Evolutionary conservation across 2,797 vertebrate species (phyloP).

Genomic region (Myripristis murdjan): DNA sequence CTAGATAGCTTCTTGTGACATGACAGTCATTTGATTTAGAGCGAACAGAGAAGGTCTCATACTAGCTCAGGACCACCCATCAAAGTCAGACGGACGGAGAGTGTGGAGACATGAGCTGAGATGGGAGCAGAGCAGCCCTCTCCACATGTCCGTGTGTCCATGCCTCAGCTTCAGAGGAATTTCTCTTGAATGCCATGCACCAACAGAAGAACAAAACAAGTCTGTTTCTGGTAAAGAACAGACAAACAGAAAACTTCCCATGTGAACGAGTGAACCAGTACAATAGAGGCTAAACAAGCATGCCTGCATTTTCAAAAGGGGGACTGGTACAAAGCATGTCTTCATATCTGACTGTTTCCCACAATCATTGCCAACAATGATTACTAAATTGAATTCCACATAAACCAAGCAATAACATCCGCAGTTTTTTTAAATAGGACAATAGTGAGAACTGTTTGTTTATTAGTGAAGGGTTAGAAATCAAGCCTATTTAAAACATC

Average conservation of each 20-base stretch:
- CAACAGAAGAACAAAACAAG: constrained; percentile 47
- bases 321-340: constrained; percentile 45
- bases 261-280: constrained; percentile 48
- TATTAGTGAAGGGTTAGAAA: constrained; percentile 34
- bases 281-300: constrained; percentile 38
- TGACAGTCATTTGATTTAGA: constrained; percentile 7
- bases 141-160: constrained; percentile 56
- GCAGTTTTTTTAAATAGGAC: constrained; percentile 15
- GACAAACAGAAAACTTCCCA: constrained; percentile 43
- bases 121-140: constrained; percentile 54
- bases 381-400: constrained; percentile 44
- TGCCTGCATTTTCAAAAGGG: constrained; percentile 33
- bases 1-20: too few relatives aligned
- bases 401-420: constrained; percentile 34
- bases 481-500: constrained; percentile 44
- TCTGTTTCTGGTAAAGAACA: constrained; percentile 40
- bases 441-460: neutral
- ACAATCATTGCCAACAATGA: constrained; percentile 43
- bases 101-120: constrained; percentile 30
- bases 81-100: constrained; percentile 32
- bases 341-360: constrained; percentile 54
- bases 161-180: constrained; percentile 35
- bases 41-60: constrained; percentile 23
- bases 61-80: constrained; percentile 40
- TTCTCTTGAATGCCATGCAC: constrained; percentile 12